Evolutionary conservation across 2,113 vertebrate genomes (phyloP).

Genomic region (Loxodonta africana): DNA sequence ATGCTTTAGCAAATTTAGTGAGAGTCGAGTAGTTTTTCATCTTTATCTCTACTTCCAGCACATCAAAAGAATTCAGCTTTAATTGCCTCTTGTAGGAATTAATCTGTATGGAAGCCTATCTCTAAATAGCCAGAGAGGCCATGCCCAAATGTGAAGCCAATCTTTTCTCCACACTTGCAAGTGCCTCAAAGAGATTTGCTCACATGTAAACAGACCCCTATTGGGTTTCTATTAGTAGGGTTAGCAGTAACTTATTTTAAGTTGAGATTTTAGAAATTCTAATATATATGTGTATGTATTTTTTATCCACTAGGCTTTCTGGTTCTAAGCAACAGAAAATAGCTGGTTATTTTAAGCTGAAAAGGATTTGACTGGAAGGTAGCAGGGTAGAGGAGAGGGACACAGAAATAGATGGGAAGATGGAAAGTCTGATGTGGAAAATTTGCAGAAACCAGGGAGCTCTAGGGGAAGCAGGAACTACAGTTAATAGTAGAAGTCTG

Average conservation of each 20-base stretch:
- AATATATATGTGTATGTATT: slow-evolving; percentile 11
- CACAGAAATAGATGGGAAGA: neutral
- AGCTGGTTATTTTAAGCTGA: slow-evolving; percentile 49
- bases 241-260: slow-evolving; percentile 63
- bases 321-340: slow-evolving; percentile 41
- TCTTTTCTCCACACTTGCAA: slow-evolving; percentile 64
- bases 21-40: slow-evolving; percentile 53
- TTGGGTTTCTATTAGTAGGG: slow-evolving; percentile 57
- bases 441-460: neutral
- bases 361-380: slow-evolving; percentile 9
- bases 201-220: slow-evolving; percentile 67
- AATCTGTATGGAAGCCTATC: slow-evolving; percentile 73
- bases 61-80: slow-evolving; percentile 79
- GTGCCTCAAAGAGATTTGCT: slow-evolving; percentile 69
- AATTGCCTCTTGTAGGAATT: slow-evolving; percentile 81
- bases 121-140: slow-evolving; percentile 76
- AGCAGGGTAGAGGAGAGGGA: neutral
- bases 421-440: neutral
- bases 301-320: slow-evolving; percentile 49
- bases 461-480: neutral
- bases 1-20: slow-evolving; percentile 64
- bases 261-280: slow-evolving; percentile 62
- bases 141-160: slow-evolving; percentile 66
- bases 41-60: slow-evolving; percentile 82
- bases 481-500: neutral